phyloP scores from a whole-genome alignment of 2,888 invertebrate genomes.

The Cenopis cana region DNA sequence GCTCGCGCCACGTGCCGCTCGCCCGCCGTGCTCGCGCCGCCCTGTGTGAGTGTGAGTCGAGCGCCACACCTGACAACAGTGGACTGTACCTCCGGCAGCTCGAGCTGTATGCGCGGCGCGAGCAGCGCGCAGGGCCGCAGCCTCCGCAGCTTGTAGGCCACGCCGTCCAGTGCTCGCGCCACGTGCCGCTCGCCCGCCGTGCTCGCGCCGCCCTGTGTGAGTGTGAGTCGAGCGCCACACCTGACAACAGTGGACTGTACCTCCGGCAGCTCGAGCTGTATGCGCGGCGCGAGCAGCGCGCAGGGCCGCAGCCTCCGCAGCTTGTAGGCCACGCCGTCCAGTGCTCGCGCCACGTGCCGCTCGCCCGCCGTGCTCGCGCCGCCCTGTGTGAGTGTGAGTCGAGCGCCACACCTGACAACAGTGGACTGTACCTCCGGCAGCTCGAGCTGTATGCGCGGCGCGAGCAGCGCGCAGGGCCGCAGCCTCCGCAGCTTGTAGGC shows the following conservation, averaged over 20 bases:
- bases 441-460: slow-evolving; percentile 91
- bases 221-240: no score
- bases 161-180: slow-evolving; percentile 87
- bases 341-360: slow-evolving; percentile 67
- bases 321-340: slow-evolving; percentile 91
- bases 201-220: slow-evolving; percentile 18
- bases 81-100: slow-evolving; percentile 78
- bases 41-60: no score
- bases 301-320: slow-evolving; percentile 89
- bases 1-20: no score
- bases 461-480: slow-evolving; percentile 94
- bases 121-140: slow-evolving; percentile 95
- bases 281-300: slow-evolving; percentile 92
- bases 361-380: slow-evolving; percentile 26
- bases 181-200: slow-evolving; percentile 20
- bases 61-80: no score
- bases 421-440: slow-evolving; percentile 81
- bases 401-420: no score
- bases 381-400: no score
- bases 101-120: slow-evolving; percentile 92
- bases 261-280: slow-evolving; percentile 88
- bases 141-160: slow-evolving; percentile 86
- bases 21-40: no score
- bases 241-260: no score
- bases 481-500: slow-evolving; percentile 87